These are phyloP conservation scores for Neoascia interrupta DNA, from an alignment of 2,888 invertebrate genomes.

Conservation along the genomic window DNA sequence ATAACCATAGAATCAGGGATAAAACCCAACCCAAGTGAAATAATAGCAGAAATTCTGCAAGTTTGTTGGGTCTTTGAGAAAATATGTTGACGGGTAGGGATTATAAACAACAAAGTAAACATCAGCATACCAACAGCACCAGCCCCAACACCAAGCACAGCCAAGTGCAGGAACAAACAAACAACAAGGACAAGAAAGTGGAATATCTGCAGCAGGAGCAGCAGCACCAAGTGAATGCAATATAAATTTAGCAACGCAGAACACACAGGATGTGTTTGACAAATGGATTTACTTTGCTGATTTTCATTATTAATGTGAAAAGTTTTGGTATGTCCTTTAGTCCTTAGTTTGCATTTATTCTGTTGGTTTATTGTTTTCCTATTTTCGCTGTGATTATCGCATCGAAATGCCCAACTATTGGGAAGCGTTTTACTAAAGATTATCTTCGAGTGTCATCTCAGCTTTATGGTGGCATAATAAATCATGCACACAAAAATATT, in stretches of 20 bases:
- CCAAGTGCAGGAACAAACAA: constrained; percentile 31
- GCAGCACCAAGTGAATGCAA: constrained; percentile 57
- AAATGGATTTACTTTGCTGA: constrained; percentile 69
- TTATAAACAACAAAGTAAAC: constrained; percentile 53
- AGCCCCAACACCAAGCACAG: constrained; percentile 7
- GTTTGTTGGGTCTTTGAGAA: constrained; percentile 16
- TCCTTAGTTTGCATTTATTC: constrained; percentile 39
- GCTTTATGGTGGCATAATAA: constrained; percentile 43
- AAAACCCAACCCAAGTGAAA: no score
- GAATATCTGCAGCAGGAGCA: constrained; percentile 45
- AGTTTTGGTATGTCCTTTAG: constrained; percentile 66
- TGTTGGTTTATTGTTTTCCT: constrained; percentile 59
- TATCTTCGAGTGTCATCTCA: constrained; percentile 28
- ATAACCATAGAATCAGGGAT: no score
- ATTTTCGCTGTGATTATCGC: constrained; percentile 48
- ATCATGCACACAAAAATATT: constrained; percentile 39
- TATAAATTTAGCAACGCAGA: constrained; percentile 46
- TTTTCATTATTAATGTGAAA: constrained; percentile 69
- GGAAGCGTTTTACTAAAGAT: neutral
- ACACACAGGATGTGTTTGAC: constrained; percentile 69
- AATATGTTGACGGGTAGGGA: constrained; percentile 65
- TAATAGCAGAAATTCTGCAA: no score
- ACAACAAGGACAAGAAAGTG: constrained; percentile 24
- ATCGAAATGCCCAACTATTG: constrained; percentile 32
- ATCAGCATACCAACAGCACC: constrained; percentile 1